These are phyloP conservation scores for Sebastes miniatus DNA, from an alignment of 2,797 vertebrate genomes.

Conservation along the genomic window DNA sequence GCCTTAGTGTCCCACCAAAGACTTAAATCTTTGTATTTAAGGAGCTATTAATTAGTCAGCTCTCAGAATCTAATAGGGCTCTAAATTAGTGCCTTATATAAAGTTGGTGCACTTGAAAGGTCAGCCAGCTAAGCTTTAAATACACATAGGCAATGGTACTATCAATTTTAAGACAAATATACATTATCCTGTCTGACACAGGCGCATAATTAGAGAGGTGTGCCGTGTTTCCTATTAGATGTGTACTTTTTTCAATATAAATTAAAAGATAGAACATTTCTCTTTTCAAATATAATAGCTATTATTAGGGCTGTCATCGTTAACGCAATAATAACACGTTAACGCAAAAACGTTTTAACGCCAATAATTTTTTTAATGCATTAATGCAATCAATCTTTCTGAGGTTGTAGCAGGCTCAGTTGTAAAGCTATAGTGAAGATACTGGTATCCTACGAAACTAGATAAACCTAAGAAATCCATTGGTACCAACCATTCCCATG, in stretches of 20 bases:
- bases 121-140: conserved; percentile 40
- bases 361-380: too few relatives aligned
- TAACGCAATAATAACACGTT: too few relatives aligned
- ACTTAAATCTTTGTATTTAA: conserved; percentile 60
- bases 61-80: conserved; percentile 52
- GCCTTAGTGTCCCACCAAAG: conserved; percentile 35
- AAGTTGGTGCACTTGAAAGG: conserved; percentile 53
- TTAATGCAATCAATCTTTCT: too few relatives aligned
- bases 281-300: neutral
- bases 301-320: too few relatives aligned
- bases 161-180: conserved; percentile 22
- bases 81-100: conserved; percentile 61
- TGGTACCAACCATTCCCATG: too few relatives aligned
- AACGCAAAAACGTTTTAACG: too few relatives aligned
- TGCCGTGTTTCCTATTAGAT: neutral
- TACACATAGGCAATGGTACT: conserved; percentile 17
- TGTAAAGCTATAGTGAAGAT: too few relatives aligned
- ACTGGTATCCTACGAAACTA: too few relatives aligned
- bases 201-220: conserved; percentile 7
- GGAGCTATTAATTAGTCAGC: conserved; percentile 59
- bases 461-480: too few relatives aligned
- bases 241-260: neutral
- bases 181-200: neutral
- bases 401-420: too few relatives aligned
- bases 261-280: neutral